Base-by-base conservation (phyloP, 2,113 vertebrate species). In the Sapayoa aenigma region DNA sequence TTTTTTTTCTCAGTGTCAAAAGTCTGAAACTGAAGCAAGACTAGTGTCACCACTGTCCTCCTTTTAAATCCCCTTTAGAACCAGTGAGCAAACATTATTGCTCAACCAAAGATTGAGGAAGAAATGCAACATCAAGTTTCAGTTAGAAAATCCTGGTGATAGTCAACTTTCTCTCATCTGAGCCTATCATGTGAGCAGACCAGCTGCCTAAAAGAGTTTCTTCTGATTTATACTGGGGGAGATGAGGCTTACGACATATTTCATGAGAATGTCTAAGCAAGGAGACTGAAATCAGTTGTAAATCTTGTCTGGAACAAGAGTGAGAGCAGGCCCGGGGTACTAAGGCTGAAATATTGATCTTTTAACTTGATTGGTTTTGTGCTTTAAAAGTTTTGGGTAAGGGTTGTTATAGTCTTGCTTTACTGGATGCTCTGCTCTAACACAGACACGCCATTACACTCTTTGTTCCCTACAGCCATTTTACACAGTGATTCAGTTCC, bases 271-370 rank as follows among this genome's bases (percentile, higher is more conserved):
- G 79, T 80, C 76, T 89, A 81, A 77, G 63, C 2, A 24, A 77
- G 67, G 22, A 77, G 56, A 50, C 42, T 69, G 68, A 86, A 92
- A 77, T 77, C 33, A 74, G 30, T 8, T 5, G 1, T 83, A 93
- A 94, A 83, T 90, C 89, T 90, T 78, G 35, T 37, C 56, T 65
- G 39, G 65, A 95, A 84, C 73, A 81, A 47, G 73, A 91, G 31
- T 75, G 52, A 93, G 66, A 84, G 65, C 47, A 94, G 39, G 59
- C 18, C 52, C 44, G 87, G 33, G 16, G 24, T 87, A 49, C 44
- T 60, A 74, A 74, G 71, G 73, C 39, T 84, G 80, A 82, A 91
- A 90, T 83, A 94, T 90, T 90, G 59, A 62, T 95, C 89, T 91
- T 87, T 87, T 91, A 55, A 91, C 93, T 68, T 79, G 80, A 73